These are phyloP conservation scores for Alauda arvensis DNA, from an alignment of 2,797 vertebrate genomes.

Conservation along the genomic window DNA sequence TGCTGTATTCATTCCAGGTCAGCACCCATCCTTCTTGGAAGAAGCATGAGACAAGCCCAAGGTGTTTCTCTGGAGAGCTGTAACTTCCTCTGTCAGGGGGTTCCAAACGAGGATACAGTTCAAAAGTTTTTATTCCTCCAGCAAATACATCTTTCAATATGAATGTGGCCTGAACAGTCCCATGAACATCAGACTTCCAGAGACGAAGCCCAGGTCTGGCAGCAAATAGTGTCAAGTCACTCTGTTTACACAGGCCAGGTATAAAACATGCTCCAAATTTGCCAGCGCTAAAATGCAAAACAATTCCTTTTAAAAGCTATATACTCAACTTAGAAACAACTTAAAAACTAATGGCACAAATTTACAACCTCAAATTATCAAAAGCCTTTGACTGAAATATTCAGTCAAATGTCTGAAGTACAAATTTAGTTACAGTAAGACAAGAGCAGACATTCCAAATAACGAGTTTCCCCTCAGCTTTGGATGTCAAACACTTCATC, in stretches of 20 bases:
- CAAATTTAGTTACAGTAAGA: not conserved
- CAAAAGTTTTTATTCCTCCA: conserved; percentile 81
- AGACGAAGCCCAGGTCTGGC: conserved; percentile 89
- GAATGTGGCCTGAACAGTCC: conserved; percentile 87
- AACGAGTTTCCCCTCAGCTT: not conserved
- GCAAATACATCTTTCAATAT: conserved; percentile 85
- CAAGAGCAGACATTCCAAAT: not conserved
- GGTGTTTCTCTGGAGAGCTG: conserved; percentile 80
- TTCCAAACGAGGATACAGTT: conserved; percentile 84
- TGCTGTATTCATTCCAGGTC: conserved; percentile 95
- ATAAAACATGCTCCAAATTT: conserved; percentile 93
- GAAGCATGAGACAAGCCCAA: conserved; percentile 89
- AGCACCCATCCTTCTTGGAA: conserved; percentile 89
- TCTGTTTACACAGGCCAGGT: conserved; percentile 94
- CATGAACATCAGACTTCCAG: conserved; percentile 87
- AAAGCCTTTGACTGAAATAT: not conserved
- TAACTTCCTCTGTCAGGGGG: conserved; percentile 66
- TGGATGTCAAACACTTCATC: not conserved
- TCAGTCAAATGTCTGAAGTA: not conserved
- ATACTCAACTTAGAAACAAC: not conserved
- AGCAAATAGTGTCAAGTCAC: conserved; percentile 87
- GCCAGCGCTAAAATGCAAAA: conserved; percentile 77
- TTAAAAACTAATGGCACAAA: not conserved
- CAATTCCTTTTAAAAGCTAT: not conserved
- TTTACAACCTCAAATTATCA: not conserved